Evolutionary conservation across 1,140 invertebrate species (phyloP), one percentile per base, ranked within the genome.

Genomic region (Arctopsyche grandis): DNA sequence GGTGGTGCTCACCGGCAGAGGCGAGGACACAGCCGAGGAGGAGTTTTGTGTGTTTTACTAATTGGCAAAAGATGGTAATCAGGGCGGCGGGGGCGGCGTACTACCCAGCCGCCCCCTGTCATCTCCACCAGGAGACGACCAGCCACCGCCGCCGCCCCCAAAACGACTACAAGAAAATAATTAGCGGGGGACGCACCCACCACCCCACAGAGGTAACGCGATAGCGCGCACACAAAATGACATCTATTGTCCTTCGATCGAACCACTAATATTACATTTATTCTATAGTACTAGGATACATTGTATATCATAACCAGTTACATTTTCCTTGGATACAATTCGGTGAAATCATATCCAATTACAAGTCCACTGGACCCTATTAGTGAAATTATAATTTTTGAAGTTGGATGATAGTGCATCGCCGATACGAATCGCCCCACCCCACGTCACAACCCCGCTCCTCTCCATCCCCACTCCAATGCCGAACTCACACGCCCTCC

Each of bases 21-120:
- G 83, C 85, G 85, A 87, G 63, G 63, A 87, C 87, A 88, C 77
- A 86, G 84, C 83, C 84, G 84, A 86, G 87, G 87, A 86, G 88
- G 88, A 89, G 88, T 89, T 88, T 88, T 89, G 88, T 89, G 85
- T 89, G 87, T 87, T 88, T 87, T 88, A 88, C 88, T 89, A 89
- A 89, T 89, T 89, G 87, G 87, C 84, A 87, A 88, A 89, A 88
- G 88, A 89, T 89, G 87, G 85, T 88, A 89, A 89, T 89, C 87
- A 82, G 75, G 81, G 74, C 63, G 52, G 70, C 29, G 86, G 87
- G 84, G 85, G 83, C 83, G 83, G 82, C 84, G 85, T 84, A 85
- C 63, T 10, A 83, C 78, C 84, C 81, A 79, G 74, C 46, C 81
- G 75, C 43, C 86, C 86, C 81, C 80, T 78, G 80, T 81, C 80